Evolutionary conservation across 2,113 vertebrate genomes (phyloP), one percentile per base, ranked within the genome.

Genomic region (Phoenicopterus ruber): DNA sequence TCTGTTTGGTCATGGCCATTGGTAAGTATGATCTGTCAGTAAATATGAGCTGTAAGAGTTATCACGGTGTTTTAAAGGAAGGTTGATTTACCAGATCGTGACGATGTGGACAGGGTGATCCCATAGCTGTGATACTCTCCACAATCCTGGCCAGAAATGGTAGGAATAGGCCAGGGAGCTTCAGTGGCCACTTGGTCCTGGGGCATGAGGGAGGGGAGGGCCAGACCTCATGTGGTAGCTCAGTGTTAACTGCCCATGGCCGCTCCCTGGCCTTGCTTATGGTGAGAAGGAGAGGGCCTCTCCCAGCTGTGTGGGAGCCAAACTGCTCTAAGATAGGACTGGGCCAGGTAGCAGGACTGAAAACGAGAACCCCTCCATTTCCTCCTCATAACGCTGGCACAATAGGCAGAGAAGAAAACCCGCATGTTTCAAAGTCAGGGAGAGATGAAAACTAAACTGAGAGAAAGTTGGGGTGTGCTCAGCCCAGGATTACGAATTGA

Each of bases 381-480:
- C 21, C 25, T 54, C 11, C 42, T 46, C 20, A 1, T 79, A 67
- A 18, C 0, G 10, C 28, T 46, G 36, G 10, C 38, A 42, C 26
- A 7, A 7, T 1, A 19, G 34, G 47, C 49, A 63, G 42, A 66
- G 78, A 42, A 31, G 49, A 70, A 82, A 80, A 22, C 20, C 7
- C 0, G 0, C 7, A 11, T 6, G 3, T 80, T 82, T 72, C 22
- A 40, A 55, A 52, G 70, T 11, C 28, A 7, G 38, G 85, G 54
- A 71, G 77, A 65, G 38, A 22, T 2, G 11, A 66, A 82, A 86
- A 57, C 40, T 91, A 36, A 78, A 57, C 36, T 44, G 44, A 47
- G 47, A 84, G n/a, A 40, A 78, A 57, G n/a, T 69, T 4, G 2
- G 6, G 19, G 7, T 19, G 25, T 28, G 32, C 50, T 58, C 55